Evolutionary conservation across 1,140 invertebrate species (phyloP).

Genomic region (Neuroterus valhalla): DNA sequence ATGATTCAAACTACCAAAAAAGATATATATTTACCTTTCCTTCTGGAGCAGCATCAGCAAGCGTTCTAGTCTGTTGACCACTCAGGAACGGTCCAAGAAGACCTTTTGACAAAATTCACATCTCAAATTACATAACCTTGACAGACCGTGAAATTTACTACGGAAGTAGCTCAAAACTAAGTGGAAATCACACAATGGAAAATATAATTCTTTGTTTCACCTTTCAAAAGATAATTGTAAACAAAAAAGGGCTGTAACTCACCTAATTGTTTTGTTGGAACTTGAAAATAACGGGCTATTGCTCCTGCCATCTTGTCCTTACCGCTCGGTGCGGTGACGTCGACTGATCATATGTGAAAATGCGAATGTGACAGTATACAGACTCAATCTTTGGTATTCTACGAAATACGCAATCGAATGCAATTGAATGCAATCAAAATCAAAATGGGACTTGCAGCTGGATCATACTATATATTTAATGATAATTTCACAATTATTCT

Average conservation of each 20-base stretch:
- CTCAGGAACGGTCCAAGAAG: constrained; percentile 62
- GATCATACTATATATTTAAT: too few species aligned
- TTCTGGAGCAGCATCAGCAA: constrained; percentile 68
- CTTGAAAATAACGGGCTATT: constrained; percentile 77
- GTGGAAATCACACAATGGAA: constrained; percentile 40
- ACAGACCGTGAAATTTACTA: constrained; percentile 8
- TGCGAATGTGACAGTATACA: constrained; percentile 7
- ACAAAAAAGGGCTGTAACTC: constrained; percentile 54
- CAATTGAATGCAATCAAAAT: too few species aligned
- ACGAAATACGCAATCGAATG: too few species aligned
- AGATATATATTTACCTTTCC: constrained; percentile 64
- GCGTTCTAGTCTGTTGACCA: constrained; percentile 60
- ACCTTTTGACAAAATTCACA: constrained; percentile 59
- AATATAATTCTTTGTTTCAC: constrained; percentile 13
- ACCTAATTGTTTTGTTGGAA: constrained; percentile 77
- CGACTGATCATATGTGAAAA: too few species aligned
- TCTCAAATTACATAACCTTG: constrained; percentile 71
- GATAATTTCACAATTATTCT: too few species aligned
- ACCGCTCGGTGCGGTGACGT: constrained; percentile 13
- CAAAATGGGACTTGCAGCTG: too few species aligned
- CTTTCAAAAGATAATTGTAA: not conserved
- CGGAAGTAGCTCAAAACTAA: not conserved
- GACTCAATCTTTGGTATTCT: too few species aligned
- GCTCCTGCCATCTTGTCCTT: constrained; percentile 77
- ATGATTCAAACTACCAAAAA: not conserved